Conservation (phyloP, 2,113 vertebrate genomes). For the Mesitornis unicolor region DNA sequence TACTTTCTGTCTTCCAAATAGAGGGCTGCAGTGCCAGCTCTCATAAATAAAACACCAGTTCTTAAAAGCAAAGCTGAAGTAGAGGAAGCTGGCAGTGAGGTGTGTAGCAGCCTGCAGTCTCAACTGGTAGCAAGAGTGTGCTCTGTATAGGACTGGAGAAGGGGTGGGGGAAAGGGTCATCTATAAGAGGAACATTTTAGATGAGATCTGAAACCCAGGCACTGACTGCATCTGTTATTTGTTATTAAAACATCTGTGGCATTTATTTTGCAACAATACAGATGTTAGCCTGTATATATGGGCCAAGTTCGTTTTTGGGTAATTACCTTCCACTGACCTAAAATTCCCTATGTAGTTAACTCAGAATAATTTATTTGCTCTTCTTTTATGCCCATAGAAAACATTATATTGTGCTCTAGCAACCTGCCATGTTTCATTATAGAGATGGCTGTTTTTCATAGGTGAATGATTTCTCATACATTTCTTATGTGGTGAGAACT, state of each 20-base stretch:
- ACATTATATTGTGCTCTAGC: not conserved
- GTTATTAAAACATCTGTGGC: constrained; percentile 43
- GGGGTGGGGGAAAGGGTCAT: not conserved
- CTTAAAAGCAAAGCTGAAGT: not conserved
- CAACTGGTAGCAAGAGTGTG: rapidly evolving
- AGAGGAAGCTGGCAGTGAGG: not conserved
- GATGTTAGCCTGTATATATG: not conserved
- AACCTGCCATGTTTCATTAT: not conserved
- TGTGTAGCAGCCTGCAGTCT: not conserved
- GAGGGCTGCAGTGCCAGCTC: not conserved
- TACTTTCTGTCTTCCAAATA: not conserved
- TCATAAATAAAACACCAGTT: not conserved
- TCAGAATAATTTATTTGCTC: constrained; percentile 4
- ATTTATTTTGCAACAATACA: constrained; percentile 38
- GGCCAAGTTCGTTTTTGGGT: constrained; percentile 32
- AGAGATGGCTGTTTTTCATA: not conserved
- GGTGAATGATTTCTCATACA: not conserved
- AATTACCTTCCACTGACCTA: constrained; percentile 34
- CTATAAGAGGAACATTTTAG: not conserved
- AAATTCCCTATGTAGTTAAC: not conserved
- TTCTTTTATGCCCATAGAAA: not conserved
- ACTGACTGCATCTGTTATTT: constrained; percentile 15
- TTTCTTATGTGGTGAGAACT: not conserved
- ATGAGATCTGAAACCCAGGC: not conserved
- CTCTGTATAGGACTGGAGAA: not conserved